A percentile compares a stretch with the other conserved stretches of the same genome.
These are phyloP conservation scores for Gouania willdenowi DNA, from an alignment of 2,797 vertebrate genomes.

Conservation along the genomic window DNA sequence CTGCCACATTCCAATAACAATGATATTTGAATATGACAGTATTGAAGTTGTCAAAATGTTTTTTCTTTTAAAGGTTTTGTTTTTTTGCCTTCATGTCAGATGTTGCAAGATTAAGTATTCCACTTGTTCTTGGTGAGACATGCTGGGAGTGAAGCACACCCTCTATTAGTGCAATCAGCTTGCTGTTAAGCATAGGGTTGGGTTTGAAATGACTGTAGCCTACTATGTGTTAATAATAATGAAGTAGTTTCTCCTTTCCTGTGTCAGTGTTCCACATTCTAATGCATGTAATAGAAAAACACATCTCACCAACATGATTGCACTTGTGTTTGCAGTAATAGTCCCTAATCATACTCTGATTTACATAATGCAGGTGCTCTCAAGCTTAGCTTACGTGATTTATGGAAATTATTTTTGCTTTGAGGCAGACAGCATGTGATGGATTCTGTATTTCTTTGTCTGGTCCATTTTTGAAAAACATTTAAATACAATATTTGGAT, in stretches of 20 bases:
- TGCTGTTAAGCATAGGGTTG: neutral
- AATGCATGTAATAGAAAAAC: conserved; percentile 22
- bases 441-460: neutral
- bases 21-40: no score
- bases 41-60: no score
- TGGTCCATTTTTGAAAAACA: neutral
- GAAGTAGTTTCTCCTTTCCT: conserved; percentile 2
- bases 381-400: conserved; percentile 37
- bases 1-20: no score
- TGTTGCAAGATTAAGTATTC: neutral
- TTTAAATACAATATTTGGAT: conserved; percentile 13
- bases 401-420: conserved; percentile 41
- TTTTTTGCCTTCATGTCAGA: neutral
- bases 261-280: conserved; percentile 10
- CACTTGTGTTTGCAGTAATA: conserved; percentile 37
- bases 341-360: conserved; percentile 43
- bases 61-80: no score
- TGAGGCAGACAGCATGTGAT: conserved; percentile 17
- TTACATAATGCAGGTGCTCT: conserved; percentile 53
- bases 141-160: neutral
- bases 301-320: conserved; percentile 39
- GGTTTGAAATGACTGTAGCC: conserved; percentile 12
- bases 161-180: neutral
- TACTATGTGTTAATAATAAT: conserved; percentile 12
- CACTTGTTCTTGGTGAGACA: neutral